These are phyloP conservation scores for Caenorhabditis doughertyi DNA, from an alignment of 2,888 invertebrate genomes.

Conservation along the genomic window DNA sequence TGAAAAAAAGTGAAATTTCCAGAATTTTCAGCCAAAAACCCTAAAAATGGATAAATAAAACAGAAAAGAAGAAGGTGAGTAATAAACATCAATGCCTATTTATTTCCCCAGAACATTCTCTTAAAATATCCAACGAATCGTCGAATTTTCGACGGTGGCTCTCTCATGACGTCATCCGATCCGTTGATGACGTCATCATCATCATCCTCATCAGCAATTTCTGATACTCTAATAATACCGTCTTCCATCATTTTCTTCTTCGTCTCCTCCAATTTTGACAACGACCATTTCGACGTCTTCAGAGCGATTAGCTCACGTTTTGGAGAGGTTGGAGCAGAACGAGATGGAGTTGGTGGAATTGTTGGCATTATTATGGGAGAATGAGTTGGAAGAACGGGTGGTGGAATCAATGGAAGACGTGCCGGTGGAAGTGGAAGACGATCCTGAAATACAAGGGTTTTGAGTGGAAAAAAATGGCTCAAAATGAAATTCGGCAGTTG, in stretches of 20 bases:
- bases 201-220: conserved; percentile 55
- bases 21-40: too few species aligned
- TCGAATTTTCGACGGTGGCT: conserved; percentile 70
- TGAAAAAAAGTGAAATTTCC: too few species aligned
- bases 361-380: too few species aligned
- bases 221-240: conserved; percentile 44
- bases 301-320: background rate
- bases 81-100: background rate
- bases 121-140: conserved; percentile 64
- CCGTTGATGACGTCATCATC: conserved; percentile 17
- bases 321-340: conserved; percentile 61
- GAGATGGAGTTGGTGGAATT: conserved; percentile 3
- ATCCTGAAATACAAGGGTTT: background rate
- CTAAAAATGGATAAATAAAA: too few species aligned
- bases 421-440: background rate
- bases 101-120: conserved; percentile 62
- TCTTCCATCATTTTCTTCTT: conserved; percentile 14
- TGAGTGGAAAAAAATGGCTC: background rate
- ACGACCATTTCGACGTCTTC: conserved; percentile 57
- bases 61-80: too few species aligned
- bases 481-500: too few species aligned
- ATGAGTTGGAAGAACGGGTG: too few species aligned
- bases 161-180: conserved; percentile 41
- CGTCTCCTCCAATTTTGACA: conserved; percentile 57
- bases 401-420: background rate